phyloP scores from a whole-genome alignment of 2,797 vertebrate genomes.

The Protosalanx chinensis region DNA sequence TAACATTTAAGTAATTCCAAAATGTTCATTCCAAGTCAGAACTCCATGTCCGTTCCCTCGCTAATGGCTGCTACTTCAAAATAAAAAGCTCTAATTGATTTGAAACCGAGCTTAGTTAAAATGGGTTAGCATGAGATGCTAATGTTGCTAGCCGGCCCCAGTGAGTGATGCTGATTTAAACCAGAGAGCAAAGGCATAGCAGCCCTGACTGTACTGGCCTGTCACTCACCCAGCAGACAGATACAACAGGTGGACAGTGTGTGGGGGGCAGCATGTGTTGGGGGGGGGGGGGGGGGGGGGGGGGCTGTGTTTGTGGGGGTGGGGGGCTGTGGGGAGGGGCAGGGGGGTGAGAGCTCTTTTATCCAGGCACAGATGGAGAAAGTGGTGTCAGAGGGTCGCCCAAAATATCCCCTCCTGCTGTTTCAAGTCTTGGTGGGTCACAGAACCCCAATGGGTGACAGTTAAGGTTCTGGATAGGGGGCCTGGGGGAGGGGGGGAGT shows the following conservation, averaged over 20 bases:
- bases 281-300: constrained; percentile 48
- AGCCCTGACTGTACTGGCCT: constrained; percentile 37
- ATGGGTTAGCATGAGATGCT: too few species aligned
- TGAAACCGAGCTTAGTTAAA: too few species aligned
- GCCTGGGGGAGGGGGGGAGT: constrained; percentile 34
- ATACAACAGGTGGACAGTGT: constrained; percentile 62
- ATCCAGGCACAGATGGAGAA: constrained; percentile 58
- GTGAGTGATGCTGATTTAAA: background rate
- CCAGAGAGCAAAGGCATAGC: background rate
- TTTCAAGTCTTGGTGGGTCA: constrained; percentile 42
- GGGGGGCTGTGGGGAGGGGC: constrained; percentile 34
- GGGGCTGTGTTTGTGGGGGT: too few species aligned
- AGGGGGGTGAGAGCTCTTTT: constrained; percentile 52
- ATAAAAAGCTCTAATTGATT: too few species aligned
- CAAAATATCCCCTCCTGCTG: constrained; percentile 61
- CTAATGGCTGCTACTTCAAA: too few species aligned
- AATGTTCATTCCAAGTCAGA: too few species aligned
- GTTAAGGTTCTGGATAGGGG: constrained; percentile 38
- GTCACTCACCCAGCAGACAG: constrained; percentile 49
- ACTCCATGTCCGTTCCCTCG: too few species aligned
- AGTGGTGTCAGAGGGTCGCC: constrained; percentile 58
- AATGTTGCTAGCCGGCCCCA: background rate
- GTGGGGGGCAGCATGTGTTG: constrained; percentile 17
- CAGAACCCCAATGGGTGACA: constrained; percentile 26
- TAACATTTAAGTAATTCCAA: too few species aligned